Base-by-base conservation (phyloP, 2,113 vertebrate species). In the Pluvialis apricaria region DNA sequence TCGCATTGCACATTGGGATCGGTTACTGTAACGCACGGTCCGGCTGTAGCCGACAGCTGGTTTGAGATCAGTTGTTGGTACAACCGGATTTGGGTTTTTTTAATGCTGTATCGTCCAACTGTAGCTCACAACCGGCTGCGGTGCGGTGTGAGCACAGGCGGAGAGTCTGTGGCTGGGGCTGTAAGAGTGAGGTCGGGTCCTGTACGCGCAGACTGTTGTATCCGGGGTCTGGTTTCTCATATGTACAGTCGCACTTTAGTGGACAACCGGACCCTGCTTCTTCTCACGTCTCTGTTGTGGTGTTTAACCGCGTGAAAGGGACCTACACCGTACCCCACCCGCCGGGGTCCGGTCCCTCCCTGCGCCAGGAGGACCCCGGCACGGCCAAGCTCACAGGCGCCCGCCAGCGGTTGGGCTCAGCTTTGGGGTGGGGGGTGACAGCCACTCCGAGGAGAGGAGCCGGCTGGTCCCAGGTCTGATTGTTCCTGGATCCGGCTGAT, bases 231-330 rank as follows among this genome's bases (percentile, higher is more conserved):
- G 82, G 57, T 65, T 65, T 58, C 44, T 91, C 58, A 3, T 19
- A 14, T 89, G 87, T 89, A 89, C 78, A 66, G 82, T 85, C 20
- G 75, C 82, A 85, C 82, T 85, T 72, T 85, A 85, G 82, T 58
- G 65, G 45, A 85, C 51, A 91, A 91, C 73, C 11, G 13, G 89
- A 91, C 49, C 52, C 73, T 72, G 89, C 66, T 72, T 65, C 76
- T 79, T 65, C 36, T 65, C 66, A 10, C 5, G 32, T 16, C 14
- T 42, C 42, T 22, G 26, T 19, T 22, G 51, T 57, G 17, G 61
- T 64, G 42, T 57, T 83, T 25, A 4, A 24, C 16, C 26, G 0
- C 5, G 5, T 45, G 25, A 17, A 65, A 34, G 5, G 29, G 44
- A 82, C 40, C 22, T 15, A 60, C 40, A 9, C 42, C 13, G 0